Evolutionary conservation across 2,888 invertebrate genomes (phyloP).

Genomic region (Apamea anceps): DNA sequence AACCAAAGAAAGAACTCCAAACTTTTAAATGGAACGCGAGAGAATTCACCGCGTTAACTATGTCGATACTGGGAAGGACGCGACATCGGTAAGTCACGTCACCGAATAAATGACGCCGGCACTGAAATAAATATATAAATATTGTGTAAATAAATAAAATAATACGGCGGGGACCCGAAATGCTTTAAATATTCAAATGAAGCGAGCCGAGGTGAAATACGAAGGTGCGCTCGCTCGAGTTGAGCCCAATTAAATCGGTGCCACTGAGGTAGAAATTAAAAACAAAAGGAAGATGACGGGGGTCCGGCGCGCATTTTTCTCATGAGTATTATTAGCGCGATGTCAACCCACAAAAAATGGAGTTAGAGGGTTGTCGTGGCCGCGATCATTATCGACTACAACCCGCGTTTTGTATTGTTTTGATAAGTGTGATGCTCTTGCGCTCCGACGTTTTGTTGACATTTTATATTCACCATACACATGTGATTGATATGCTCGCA

Average conservation of each 20-base stretch:
- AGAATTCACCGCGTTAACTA: slow-evolving; percentile 89
- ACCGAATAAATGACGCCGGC: slow-evolving; percentile 88
- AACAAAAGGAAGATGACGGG: slow-evolving; percentile 89
- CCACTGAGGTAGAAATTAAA: slow-evolving; percentile 91
- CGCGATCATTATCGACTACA: slow-evolving; percentile 88
- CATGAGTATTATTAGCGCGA: slow-evolving; percentile 90
- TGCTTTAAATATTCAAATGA: slow-evolving; percentile 91
- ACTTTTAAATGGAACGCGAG: slow-evolving; percentile 89
- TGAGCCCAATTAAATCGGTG: slow-evolving; percentile 90
- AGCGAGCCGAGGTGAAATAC: slow-evolving; percentile 90
- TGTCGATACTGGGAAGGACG: slow-evolving; percentile 90
- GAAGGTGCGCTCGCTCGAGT: slow-evolving; percentile 89
- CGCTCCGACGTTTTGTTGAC: slow-evolving; percentile 84
- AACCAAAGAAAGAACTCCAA: slow-evolving; percentile 84
- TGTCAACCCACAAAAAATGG: slow-evolving; percentile 89
- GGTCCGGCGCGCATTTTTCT: slow-evolving; percentile 89
- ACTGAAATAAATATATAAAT: slow-evolving; percentile 89
- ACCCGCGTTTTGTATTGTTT: slow-evolving; percentile 90
- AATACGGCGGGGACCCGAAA: slow-evolving; percentile 87
- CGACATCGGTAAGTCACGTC: slow-evolving; percentile 90
- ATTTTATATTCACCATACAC: slow-evolving; percentile 83
- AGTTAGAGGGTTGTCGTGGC: slow-evolving; percentile 87
- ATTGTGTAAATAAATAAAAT: slow-evolving; percentile 90
- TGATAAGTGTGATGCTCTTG: slow-evolving; percentile 86
- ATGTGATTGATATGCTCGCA: slow-evolving; percentile 81